Percentiles rank a stretch among this genome's conserved stretches.
These are phyloP conservation scores for Lissonota sp. DNA, from an alignment of 2,888 invertebrate species.

Conservation along the genomic window DNA sequence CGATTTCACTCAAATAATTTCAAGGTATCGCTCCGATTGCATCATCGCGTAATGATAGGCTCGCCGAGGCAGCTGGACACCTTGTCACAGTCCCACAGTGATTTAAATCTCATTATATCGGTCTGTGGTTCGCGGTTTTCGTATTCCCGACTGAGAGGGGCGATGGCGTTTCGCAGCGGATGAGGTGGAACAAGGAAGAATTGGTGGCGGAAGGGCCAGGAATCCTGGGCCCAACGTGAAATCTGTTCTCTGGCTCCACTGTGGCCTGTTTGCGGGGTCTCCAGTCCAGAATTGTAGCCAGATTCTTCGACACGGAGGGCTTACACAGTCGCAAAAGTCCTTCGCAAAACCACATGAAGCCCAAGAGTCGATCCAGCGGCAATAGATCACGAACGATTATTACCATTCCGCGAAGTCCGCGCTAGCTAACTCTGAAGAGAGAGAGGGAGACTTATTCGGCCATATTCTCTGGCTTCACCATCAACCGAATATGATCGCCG, in stretches of 20 bases:
- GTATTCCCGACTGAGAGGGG: slow-evolving; percentile 53
- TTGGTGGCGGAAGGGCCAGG: background rate
- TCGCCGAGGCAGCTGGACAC: slow-evolving; percentile 78
- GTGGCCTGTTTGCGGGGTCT: slow-evolving; percentile 34
- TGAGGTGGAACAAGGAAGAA: slow-evolving; percentile 25
- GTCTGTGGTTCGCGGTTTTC: slow-evolving; percentile 82
- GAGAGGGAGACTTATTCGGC: slow-evolving; percentile 43
- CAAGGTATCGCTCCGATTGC: slow-evolving; percentile 15
- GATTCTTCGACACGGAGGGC: slow-evolving; percentile 8
- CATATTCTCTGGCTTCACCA: slow-evolving; percentile 32
- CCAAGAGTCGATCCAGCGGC: slow-evolving; percentile 10
- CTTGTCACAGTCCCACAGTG: slow-evolving; percentile 82
- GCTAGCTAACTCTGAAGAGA: slow-evolving; percentile 8
- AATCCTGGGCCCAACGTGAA: background rate
- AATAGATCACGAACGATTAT: slow-evolving; percentile 68
- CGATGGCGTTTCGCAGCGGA: background rate
- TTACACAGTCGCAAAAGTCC: slow-evolving; percentile 65
- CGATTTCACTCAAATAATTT: slow-evolving; percentile 20
- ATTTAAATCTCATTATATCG: slow-evolving; percentile 84
- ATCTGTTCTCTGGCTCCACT: slow-evolving; percentile 46
- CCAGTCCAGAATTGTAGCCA: slow-evolving; percentile 54
- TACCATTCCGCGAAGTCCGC: slow-evolving; percentile 64
- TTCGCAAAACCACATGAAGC: background rate
- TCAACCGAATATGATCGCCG: slow-evolving; percentile 23
- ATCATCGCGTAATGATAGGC: slow-evolving; percentile 61